phyloP scores from a whole-genome alignment of 2,888 invertebrate genomes.

The Laspeyria flexula region DNA sequence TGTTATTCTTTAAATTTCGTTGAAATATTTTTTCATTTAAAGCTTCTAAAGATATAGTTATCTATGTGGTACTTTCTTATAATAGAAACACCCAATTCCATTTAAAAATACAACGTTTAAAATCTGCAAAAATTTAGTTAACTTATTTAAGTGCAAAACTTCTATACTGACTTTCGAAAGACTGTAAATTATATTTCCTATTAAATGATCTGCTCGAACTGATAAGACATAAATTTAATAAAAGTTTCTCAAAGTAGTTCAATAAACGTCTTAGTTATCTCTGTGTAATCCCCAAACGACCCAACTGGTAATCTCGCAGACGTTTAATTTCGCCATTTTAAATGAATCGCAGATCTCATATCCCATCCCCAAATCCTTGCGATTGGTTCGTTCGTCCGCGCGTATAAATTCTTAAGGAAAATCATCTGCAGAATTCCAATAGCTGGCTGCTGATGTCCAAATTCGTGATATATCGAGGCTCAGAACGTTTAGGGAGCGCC shows the following conservation, averaged over 20 bases:
- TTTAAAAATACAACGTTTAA: conserved; percentile 9
- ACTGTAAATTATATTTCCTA: conserved; percentile 57
- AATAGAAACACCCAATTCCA: background rate
- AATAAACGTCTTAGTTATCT: conserved; percentile 70
- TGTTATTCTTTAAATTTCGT: no score
- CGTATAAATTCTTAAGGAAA: conserved; percentile 72
- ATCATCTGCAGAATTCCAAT: conserved; percentile 79
- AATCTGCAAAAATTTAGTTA: conserved; percentile 14
- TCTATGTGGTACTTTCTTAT: background rate
- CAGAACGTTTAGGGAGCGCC: conserved; percentile 60
- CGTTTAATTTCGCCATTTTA: conserved; percentile 76
- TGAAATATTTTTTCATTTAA: no score
- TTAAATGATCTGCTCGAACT: conserved; percentile 47
- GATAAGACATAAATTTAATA: conserved; percentile 60
- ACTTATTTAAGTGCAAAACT: conserved; percentile 32
- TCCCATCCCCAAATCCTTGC: conserved; percentile 62
- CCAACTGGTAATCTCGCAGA: conserved; percentile 68
- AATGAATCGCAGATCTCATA: conserved; percentile 73
- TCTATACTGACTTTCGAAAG: conserved; percentile 31
- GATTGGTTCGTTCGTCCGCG: conserved; percentile 58
- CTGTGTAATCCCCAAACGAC: conserved; percentile 66
- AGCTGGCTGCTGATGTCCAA: conserved; percentile 76
- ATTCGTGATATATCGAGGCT: conserved; percentile 79
- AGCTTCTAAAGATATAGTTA: no score
- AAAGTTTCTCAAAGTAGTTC: conserved; percentile 64